Base-by-base conservation (phyloP, 23 tunicate genomes). In the Diplosoma virens region DNA sequence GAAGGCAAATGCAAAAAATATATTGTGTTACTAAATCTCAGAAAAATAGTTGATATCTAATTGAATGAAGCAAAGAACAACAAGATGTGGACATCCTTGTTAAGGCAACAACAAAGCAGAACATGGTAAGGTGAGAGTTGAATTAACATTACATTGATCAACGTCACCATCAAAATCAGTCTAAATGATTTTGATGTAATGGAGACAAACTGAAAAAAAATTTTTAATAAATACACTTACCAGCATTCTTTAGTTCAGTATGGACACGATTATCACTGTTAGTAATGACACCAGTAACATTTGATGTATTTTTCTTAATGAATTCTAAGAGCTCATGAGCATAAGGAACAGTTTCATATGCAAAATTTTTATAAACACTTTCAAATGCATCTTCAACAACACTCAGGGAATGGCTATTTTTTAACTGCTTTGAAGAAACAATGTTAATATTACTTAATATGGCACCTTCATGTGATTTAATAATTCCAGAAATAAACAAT, bases 181-280 rank as follows among this genome's bases (percentile, higher is more conserved):
- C n/a, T n/a, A n/a, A n/a, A n/a, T n/a, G n/a, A n/a, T n/a, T n/a
- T n/a, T n/a, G n/a, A n/a, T n/a, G n/a, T n/a, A n/a, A n/a, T n/a
- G n/a, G n/a, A n/a, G n/a, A n/a, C n/a, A n/a, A n/a, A n/a, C n/a
- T 45, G 16, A 56, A 18, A 56, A 56, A 56, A 56, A 14, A 16
- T 20, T n/a, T 5, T n/a, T 11, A 21, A 16, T 56, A 25, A 16
- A 18, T 9, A 56, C 24, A 56, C 36, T 18, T 7, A 68, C 75
- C 75, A 35, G 75, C 55, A 4, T 11, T 3, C 3, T 35, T 24
- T 23, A 82, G 34, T 25, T 21, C 73, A 7, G 24, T 33, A 16
- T 54, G 11, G 45, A 79, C 54, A 4, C 87, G 66, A 0, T 82
- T 35, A 65, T 82, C 87, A 36, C 75, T 75, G 50, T 82, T 72